phyloP scores from a whole-genome alignment of 2,888 invertebrate species.

The Nomada ferruginata region DNA sequence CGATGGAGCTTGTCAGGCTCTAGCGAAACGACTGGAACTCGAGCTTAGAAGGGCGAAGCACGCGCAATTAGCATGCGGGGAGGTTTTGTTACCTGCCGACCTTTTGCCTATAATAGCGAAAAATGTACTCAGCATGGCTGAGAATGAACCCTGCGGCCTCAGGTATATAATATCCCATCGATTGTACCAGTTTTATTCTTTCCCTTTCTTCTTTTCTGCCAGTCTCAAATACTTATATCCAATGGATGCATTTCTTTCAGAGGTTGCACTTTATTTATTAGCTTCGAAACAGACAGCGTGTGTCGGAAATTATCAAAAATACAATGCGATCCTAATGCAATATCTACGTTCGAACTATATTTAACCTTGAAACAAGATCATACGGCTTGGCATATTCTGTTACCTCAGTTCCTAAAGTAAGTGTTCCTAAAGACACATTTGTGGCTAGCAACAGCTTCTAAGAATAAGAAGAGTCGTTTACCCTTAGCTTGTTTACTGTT shows the following conservation, averaged over 20 bases:
- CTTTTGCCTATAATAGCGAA: slow-evolving; percentile 91
- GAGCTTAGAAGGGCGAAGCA: slow-evolving; percentile 93
- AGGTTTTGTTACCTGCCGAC: slow-evolving; percentile 93
- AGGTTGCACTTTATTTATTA: slow-evolving; percentile 94
- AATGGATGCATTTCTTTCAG: slow-evolving; percentile 76
- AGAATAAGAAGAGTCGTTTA: background rate
- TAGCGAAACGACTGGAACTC: slow-evolving; percentile 91
- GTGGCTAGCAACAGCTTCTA: too few relatives aligned
- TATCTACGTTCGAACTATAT: slow-evolving; percentile 96
- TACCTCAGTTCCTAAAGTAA: slow-evolving; percentile 96
- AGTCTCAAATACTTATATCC: background rate
- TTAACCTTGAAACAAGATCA: slow-evolving; percentile 94
- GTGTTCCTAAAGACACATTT: slow-evolving; percentile 79
- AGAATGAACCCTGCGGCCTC: slow-evolving; percentile 95
- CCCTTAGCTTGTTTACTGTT: slow-evolving; percentile 58
- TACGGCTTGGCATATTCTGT: slow-evolving; percentile 93
- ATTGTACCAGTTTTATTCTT: background rate
- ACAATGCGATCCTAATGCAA: slow-evolving; percentile 93
- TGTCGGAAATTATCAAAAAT: slow-evolving; percentile 92
- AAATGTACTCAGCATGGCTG: slow-evolving; percentile 92
- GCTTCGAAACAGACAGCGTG: slow-evolving; percentile 90
- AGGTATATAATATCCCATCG: slow-evolving; percentile 80
- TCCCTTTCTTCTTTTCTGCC: background rate
- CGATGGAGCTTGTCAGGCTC: slow-evolving; percentile 87
- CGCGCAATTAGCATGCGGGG: slow-evolving; percentile 92